phyloP scores from a whole-genome alignment of 1,140 invertebrate species.

The Drusus annulatus region DNA sequence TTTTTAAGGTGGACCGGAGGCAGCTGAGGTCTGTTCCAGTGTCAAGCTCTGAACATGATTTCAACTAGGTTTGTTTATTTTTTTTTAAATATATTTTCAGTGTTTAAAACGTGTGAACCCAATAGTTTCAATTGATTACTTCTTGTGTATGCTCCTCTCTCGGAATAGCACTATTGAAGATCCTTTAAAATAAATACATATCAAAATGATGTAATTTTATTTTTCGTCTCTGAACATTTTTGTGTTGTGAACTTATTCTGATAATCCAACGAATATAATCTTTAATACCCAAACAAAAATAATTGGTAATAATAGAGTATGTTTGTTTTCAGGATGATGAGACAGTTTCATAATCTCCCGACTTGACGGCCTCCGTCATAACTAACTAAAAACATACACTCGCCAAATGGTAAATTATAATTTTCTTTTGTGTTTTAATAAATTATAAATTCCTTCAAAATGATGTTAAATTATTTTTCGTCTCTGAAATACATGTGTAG shows the following conservation, averaged over 20 bases:
- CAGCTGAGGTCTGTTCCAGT: too few relatives aligned
- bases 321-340: neutral
- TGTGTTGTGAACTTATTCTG: neutral
- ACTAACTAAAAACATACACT: neutral
- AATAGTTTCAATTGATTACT: too few relatives aligned
- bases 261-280: neutral
- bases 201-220: constrained; percentile 12
- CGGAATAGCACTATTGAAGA: neutral
- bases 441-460: neutral
- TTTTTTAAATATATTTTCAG: too few relatives aligned
- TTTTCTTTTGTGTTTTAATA: neutral
- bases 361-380: neutral
- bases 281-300: too few relatives aligned
- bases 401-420: neutral
- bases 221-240: constrained; percentile 20
- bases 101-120: too few relatives aligned
- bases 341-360: neutral
- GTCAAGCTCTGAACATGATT: too few relatives aligned
- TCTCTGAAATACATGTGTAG: constrained; percentile 35
- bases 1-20: too few relatives aligned
- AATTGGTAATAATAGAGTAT: too few relatives aligned
- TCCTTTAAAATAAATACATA: neutral
- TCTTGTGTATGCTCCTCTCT: too few relatives aligned
- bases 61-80: too few relatives aligned
- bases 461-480: constrained; percentile 45